Percentiles rank a stretch among this genome's conserved stretches.
Conservation (phyloP, 2,888 invertebrate species). For the Panopea generosa region DNA sequence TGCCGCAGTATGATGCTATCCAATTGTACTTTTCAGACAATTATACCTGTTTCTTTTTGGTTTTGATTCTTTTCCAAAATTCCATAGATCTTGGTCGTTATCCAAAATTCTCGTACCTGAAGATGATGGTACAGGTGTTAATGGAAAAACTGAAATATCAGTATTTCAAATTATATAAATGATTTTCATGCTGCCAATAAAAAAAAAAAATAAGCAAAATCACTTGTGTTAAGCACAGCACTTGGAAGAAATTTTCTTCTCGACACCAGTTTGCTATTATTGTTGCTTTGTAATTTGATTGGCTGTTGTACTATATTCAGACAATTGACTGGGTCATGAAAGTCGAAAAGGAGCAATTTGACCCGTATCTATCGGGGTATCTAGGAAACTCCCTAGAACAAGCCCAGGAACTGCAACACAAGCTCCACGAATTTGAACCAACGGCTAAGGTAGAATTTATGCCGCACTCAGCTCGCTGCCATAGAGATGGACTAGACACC, state of each 20-base stretch:
- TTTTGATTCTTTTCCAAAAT: no score
- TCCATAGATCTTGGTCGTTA: no score
- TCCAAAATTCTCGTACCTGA: no score
- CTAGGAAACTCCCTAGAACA: constrained; percentile 77
- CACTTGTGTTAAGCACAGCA: not conserved
- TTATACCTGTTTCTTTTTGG: no score
- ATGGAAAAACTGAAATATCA: no score
- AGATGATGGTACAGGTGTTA: no score
- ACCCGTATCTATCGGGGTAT: constrained; percentile 80
- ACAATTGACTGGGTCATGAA: constrained; percentile 81
- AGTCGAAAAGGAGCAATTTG: constrained; percentile 80
- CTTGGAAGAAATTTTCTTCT: not conserved
- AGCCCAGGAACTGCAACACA: constrained; percentile 77
- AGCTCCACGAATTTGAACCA: constrained; percentile 79
- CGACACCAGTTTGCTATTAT: no score
- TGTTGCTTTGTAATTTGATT: constrained; percentile 18
- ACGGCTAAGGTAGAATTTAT: constrained; percentile 77
- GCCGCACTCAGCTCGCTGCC: constrained; percentile 28
- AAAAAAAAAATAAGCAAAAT: constrained; percentile 2
- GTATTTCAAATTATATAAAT: no score
- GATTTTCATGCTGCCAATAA: no score
- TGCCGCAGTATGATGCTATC: no score
- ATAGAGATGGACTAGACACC: constrained; percentile 19
- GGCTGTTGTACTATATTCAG: constrained; percentile 62
- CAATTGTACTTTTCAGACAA: no score